Evolutionary conservation across 1,140 invertebrate species (phyloP), one percentile per base, ranked within the genome.

Genomic region (Myzus persicae): DNA sequence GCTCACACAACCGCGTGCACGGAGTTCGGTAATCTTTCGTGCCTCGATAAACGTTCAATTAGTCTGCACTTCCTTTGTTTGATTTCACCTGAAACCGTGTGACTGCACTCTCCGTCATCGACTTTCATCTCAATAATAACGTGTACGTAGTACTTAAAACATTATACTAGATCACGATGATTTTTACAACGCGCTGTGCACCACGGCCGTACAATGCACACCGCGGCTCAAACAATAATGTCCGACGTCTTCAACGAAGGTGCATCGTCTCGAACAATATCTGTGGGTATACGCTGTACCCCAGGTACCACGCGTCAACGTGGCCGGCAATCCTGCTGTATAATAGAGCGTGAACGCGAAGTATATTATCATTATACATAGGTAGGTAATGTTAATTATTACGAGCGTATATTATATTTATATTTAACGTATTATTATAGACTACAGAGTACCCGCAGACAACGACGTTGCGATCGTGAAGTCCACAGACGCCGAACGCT

Each of bases 21-120:
- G 8, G 59, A n/a, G 40, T 76, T 90, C 59, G 31, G 59, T 76
- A 76, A 54, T 81, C 59, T 44, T 48, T 81, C 40, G 59, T 48
- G 59, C n/a, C 40, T 40, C 40, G 46, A 91, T 91, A 91, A 91
- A 91, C 90, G 90, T 91, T 91, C 90, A 91, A 91, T 91, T 91
- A 91, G 51, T 91, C 46, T 40, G 48, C 51, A 54, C 38, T 54
- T 90, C 90, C 54, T 67, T 91, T 91, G 90, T 91, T 91, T 91
- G 4, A 76, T 67, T 90, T 90, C 51, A 90, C 89, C 89, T 38
- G 89, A 90, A 90, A 59, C 40, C 89, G 48, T 54, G 48, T 26
- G 89, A 90, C 38, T 87, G 85, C 90, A n/a, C 54, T 76, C 22
- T 91, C 51, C 89, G 11, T 31, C 7, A 44, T n/a, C 46, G 22